Conservation (phyloP, 1,140 invertebrate species). For the Littorina saxatilis region DNA sequence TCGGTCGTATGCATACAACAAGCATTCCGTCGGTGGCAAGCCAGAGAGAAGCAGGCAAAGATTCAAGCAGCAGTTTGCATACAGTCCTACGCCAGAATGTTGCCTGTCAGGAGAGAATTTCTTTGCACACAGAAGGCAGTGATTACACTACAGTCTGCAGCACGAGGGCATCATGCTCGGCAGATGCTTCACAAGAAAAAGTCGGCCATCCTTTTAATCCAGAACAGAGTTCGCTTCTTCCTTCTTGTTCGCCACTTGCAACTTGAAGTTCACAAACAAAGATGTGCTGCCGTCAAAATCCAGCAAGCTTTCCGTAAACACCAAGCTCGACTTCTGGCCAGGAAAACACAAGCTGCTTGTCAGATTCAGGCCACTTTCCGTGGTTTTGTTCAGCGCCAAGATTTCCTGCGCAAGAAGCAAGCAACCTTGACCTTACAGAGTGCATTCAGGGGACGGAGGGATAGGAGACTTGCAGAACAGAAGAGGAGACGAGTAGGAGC, state of each 20-base stretch:
- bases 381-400: conserved; percentile 20
- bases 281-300: conserved; percentile 26
- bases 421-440: conserved; percentile 49
- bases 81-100: conserved; percentile 46
- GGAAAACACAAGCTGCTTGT: conserved; percentile 22
- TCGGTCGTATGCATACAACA: conserved; percentile 18
- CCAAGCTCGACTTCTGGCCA: neutral
- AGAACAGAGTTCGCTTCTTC: conserved; percentile 47
- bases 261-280: neutral
- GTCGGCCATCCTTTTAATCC: conserved; percentile 55
- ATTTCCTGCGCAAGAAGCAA: neutral
- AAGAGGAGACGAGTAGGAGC: conserved; percentile 36
- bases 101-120: conserved; percentile 17
- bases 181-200: conserved; percentile 23
- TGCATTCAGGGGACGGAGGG: conserved; percentile 39
- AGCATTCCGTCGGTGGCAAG: conserved; percentile 21
- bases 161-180: neutral
- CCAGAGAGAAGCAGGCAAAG: conserved; percentile 9
- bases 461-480: conserved; percentile 18
- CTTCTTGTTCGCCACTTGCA: neutral
- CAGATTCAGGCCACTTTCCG: conserved; percentile 47
- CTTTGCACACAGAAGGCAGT: neutral
- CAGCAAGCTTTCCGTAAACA: conserved; percentile 34
- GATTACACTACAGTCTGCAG: neutral
- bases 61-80: conserved; percentile 39